Evolutionary conservation across 1,140 invertebrate species (phyloP).

Genomic region (Stenopsyche tienmushanensis): DNA sequence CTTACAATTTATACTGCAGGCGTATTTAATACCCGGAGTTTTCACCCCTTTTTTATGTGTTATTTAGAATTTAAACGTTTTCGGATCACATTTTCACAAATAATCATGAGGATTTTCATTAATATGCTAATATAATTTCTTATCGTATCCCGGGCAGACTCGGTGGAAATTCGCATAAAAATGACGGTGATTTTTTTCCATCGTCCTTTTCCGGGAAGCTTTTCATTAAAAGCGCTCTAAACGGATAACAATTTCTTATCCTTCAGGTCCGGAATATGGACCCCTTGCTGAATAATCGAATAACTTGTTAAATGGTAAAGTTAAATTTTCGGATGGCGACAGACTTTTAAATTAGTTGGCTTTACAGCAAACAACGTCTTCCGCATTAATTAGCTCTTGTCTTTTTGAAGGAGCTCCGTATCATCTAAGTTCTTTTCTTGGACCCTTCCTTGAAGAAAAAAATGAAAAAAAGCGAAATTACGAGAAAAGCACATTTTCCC

Average conservation of each 20-base stretch:
- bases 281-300: constrained; percentile 15
- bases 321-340: constrained; percentile 2
- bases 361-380: not conserved
- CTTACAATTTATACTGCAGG: too few species aligned
- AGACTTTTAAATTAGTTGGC: not conserved
- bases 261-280: not conserved
- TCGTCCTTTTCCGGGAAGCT: not conserved
- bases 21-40: too few species aligned
- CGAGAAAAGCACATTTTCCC: too few species aligned
- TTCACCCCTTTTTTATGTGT: too few species aligned
- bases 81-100: not conserved
- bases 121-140: constrained; percentile 26
- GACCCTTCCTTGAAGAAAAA: too few species aligned
- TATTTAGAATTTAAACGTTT: too few species aligned
- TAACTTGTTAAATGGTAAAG: constrained; percentile 18
- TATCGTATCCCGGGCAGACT: constrained; percentile 11
- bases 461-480: too few species aligned
- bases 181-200: not conserved
- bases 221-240: not conserved
- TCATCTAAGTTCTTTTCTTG: too few species aligned
- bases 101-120: constrained; percentile 1
- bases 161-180: not conserved
- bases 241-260: not conserved
- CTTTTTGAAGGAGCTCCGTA: too few species aligned
- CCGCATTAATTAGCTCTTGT: not conserved